A percentile compares a stretch with the other conserved stretches of the same genome.
Evolutionary conservation across 2,888 invertebrate species (phyloP).

Genomic region (Octonoba sinensis): DNA sequence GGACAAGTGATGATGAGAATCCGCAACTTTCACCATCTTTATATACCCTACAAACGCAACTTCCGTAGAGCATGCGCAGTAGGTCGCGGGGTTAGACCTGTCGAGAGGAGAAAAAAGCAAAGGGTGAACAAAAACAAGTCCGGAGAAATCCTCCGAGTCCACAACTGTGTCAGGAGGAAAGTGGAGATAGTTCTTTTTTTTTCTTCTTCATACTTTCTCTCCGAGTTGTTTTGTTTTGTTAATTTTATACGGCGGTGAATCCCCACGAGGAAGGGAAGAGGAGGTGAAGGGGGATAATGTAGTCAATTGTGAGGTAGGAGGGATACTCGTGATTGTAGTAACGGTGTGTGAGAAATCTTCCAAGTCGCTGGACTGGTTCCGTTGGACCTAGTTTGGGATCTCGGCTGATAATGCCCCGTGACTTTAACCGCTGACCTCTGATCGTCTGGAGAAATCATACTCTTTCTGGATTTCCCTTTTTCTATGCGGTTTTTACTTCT

Average conservation of each 20-base stretch:
- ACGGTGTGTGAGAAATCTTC: slow-evolving; percentile 46
- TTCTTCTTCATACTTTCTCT: slow-evolving; percentile 2
- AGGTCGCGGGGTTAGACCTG: slow-evolving; percentile 46
- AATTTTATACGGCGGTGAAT: slow-evolving; percentile 34
- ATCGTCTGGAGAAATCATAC: slow-evolving; percentile 12
- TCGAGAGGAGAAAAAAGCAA: slow-evolving; percentile 22
- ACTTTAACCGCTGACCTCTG: slow-evolving; percentile 44
- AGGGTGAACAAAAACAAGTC: slow-evolving; percentile 32
- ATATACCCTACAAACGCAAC: slow-evolving; percentile 40
- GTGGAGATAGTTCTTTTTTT: neutral
- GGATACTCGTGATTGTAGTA: slow-evolving; percentile 36
- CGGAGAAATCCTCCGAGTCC: slow-evolving; percentile 27
- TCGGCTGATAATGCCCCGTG: slow-evolving; percentile 43
- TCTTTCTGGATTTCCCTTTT: slow-evolving; percentile 34
- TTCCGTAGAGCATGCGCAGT: slow-evolving; percentile 45
- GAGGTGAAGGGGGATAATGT: neutral
- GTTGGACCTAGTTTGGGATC: slow-evolving; percentile 48
- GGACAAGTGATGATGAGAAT: too few species aligned
- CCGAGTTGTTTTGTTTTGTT: slow-evolving; percentile 8
- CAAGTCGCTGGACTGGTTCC: slow-evolving; percentile 46
- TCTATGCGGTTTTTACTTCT: slow-evolving; percentile 6
- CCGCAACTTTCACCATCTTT: slow-evolving; percentile 43
- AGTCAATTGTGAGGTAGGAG: slow-evolving; percentile 16
- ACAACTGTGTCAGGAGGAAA: slow-evolving; percentile 59
- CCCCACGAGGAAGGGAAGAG: neutral